Base-by-base conservation (phyloP, 2,888 invertebrate species). In the Drosophila stalkeri region DNA sequence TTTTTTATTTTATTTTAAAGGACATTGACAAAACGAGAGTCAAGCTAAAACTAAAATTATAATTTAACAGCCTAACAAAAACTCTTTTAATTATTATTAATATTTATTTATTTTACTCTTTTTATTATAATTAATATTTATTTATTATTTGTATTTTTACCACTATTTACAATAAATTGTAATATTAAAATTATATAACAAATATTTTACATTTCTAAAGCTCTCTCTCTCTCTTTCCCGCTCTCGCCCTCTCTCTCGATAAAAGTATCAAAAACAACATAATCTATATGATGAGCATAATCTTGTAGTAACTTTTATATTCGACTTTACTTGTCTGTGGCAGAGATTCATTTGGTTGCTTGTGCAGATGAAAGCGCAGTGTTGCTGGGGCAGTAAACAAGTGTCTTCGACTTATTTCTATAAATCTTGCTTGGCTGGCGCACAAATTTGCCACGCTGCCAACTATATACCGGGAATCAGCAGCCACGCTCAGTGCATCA, bases 391-490 rank as follows among this genome's bases (percentile, higher is more conserved):
- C 49, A 60, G 71, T 71, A 70, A 79, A 70, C 80, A 75, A 75
- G 80, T 79, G 75, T 75, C 66, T 77, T 75, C 61, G 80, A 79
- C 71, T 79, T 83, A 81, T 83, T 81, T 83, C 77, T 70, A 83
- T 83, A 86, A 81, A 74, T 78, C 77, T 78, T 80, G 80, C 77
- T 78, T 80, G 80, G 75, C 75, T 85, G 73, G 81, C 80, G 63
- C 80, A 77, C 77, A 77, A 77, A 68, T 72, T 77, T 41, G 35
- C 41, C 35, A 49, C 60, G 66, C 43, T 74, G 64, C 39, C 62
- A 74, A 69, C 72, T 51, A 62, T 56, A 64, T 82, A 86, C 86
- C 69, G 41, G 72, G 81, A 86, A 85, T 74, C 76, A 66, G 63
- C 67, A 64, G 74, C 55, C 86, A 64, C 63, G 65, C 65, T 70